Percentiles rank a stretch among this genome's conserved stretches.
These are phyloP conservation scores for Poeciliopsis paucimaculata DNA, from an alignment of 2,797 vertebrate species.

Conservation along the genomic window DNA sequence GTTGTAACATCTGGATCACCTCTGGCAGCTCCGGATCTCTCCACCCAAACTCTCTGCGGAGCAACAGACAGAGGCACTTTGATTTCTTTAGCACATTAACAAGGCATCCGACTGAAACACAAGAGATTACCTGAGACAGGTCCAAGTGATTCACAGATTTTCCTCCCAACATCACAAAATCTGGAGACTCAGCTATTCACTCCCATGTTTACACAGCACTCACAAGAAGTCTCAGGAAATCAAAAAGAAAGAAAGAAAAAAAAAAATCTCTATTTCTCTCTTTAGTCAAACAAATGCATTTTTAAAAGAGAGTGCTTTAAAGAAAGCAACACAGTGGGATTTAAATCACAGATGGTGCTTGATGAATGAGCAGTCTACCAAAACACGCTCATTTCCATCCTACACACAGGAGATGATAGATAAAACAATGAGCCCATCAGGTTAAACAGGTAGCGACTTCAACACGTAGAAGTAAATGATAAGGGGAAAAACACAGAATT, in stretches of 20 bases:
- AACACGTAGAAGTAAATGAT: not conserved
- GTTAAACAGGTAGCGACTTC: conserved; percentile 11
- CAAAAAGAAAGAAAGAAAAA: conserved; percentile 9
- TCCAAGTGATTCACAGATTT: conserved; percentile 35
- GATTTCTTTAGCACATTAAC: conserved; percentile 39
- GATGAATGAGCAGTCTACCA: conserved; percentile 39
- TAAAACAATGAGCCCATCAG: conserved; percentile 12
- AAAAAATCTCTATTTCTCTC: conserved; percentile 27
- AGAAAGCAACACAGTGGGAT: conserved; percentile 9
- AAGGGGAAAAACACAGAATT: not conserved
- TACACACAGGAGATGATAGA: conserved; percentile 19
- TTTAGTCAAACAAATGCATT: conserved; percentile 15
- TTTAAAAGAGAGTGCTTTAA: conserved; percentile 20
- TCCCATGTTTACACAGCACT: not conserved
- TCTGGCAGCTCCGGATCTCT: conserved; percentile 98
- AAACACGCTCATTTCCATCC: conserved; percentile 37
- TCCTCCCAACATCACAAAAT: conserved; percentile 5
- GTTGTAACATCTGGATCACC: conserved; percentile 99
- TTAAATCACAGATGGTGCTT: conserved; percentile 31
- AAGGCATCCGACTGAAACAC: conserved; percentile 31
- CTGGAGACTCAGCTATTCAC: conserved; percentile 6
- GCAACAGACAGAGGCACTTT: conserved; percentile 46
- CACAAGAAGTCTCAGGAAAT: not conserved
- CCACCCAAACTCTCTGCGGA: conserved; percentile 98
- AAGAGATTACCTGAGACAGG: conserved; percentile 37